phyloP scores from a whole-genome alignment of 2,797 vertebrate genomes.

The Phoxinus dragarum region DNA sequence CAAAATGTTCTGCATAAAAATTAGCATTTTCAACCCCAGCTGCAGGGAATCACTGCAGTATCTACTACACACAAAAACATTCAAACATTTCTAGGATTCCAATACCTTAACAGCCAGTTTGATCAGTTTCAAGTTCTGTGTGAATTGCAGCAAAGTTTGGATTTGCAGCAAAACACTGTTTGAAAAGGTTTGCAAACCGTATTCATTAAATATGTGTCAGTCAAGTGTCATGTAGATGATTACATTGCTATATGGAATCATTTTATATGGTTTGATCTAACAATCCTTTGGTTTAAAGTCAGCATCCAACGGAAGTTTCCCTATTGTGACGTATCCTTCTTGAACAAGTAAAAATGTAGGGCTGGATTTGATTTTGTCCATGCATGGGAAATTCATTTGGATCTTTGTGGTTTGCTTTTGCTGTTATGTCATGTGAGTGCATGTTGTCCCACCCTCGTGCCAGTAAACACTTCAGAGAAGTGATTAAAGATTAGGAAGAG shows the following conservation, averaged over 20 bases:
- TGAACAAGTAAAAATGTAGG: not conserved
- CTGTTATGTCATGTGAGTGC: not conserved
- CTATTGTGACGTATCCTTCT: not conserved
- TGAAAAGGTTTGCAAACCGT: not conserved
- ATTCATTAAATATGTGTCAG: too few species aligned
- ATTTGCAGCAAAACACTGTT: not conserved
- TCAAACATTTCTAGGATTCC: not conserved
- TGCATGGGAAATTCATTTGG: not conserved
- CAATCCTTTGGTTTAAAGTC: not conserved
- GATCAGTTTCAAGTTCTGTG: not conserved
- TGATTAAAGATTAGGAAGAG: too few species aligned
- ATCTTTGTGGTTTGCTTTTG: not conserved
- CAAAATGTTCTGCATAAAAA: conserved; percentile 21
- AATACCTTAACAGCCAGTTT: not conserved
- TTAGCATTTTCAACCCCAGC: not conserved
- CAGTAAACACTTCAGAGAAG: not conserved
- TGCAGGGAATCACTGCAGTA: not conserved
- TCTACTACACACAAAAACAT: not conserved
- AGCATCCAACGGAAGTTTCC: not conserved
- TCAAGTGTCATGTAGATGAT: not conserved
- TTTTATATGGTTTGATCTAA: not conserved
- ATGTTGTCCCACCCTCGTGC: not conserved
- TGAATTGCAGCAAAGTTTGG: not conserved
- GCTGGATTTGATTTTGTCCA: not conserved
- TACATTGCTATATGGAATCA: not conserved